Conservation (phyloP, 2,113 vertebrate species). For the Syngnathus typhle region DNA sequence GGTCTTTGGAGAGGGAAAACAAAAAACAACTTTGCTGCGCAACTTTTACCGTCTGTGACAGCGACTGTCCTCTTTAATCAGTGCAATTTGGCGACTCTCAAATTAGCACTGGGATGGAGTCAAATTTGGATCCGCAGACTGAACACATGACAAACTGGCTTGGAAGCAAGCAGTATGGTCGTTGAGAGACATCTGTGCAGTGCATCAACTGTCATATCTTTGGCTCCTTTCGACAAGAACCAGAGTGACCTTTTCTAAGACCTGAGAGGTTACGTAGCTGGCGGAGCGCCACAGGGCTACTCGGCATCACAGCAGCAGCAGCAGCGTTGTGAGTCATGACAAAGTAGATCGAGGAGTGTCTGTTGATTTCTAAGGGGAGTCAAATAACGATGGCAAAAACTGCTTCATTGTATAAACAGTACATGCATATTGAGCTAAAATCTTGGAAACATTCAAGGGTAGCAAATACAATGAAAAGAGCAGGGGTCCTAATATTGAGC, state of each 20-base stretch:
- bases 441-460: no score
- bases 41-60: slow-evolving; percentile 41
- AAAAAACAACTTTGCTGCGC: slow-evolving; percentile 38
- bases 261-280: neutral
- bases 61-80: slow-evolving; percentile 63
- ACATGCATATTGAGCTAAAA: no score
- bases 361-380: no score
- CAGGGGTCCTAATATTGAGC: no score
- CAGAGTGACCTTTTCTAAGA: neutral
- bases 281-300: neutral
- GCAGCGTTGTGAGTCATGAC: no score
- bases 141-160: slow-evolving; percentile 33
- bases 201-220: slow-evolving; percentile 11
- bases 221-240: neutral
- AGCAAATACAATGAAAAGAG: no score
- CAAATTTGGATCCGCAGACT: slow-evolving; percentile 34
- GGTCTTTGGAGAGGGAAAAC: slow-evolving; percentile 40
- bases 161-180: slow-evolving; percentile 23
- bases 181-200: slow-evolving; percentile 6
- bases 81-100: slow-evolving; percentile 51
- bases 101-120: slow-evolving; percentile 51
- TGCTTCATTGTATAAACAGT: no score
- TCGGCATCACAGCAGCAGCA: no score
- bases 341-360: no score
- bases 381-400: no score